Percentiles rank a stretch among this genome's conserved stretches.
Evolutionary conservation across 2,888 invertebrate genomes (phyloP).

Genomic region (Cremastinae sp.): DNA sequence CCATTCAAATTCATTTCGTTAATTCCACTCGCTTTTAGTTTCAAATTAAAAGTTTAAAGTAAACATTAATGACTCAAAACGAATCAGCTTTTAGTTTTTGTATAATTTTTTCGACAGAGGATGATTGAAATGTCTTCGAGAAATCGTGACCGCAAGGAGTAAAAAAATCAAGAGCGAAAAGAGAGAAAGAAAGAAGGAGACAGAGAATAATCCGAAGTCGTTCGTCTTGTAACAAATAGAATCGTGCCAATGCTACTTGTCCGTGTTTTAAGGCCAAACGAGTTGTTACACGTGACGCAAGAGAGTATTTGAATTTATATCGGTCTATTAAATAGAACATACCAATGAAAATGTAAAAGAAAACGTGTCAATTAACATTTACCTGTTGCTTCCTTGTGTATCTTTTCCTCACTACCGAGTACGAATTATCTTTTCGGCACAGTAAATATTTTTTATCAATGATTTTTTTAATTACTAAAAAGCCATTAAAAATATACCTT

Average conservation of each 20-base stretch:
- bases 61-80: no score
- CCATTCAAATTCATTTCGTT: no score
- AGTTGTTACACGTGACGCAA: constrained; percentile 49
- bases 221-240: constrained; percentile 69
- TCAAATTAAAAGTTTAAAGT: no score
- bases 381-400: background rate
- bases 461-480: no score
- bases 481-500: no score
- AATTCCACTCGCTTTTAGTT: no score
- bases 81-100: no score
- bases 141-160: background rate
- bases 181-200: constrained; percentile 28
- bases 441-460: no score
- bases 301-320: constrained; percentile 25
- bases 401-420: no score
- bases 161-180: constrained; percentile 13
- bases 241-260: constrained; percentile 69
- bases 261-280: constrained; percentile 67
- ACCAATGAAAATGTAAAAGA: background rate
- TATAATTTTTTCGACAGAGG: no score
- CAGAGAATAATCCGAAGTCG: constrained; percentile 51
- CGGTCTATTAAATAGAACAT: constrained; percentile 4
- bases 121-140: no score
- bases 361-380: background rate
- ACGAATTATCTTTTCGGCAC: no score